phyloP scores from a whole-genome alignment of 1,140 invertebrate species.

The Drusus annulatus region DNA sequence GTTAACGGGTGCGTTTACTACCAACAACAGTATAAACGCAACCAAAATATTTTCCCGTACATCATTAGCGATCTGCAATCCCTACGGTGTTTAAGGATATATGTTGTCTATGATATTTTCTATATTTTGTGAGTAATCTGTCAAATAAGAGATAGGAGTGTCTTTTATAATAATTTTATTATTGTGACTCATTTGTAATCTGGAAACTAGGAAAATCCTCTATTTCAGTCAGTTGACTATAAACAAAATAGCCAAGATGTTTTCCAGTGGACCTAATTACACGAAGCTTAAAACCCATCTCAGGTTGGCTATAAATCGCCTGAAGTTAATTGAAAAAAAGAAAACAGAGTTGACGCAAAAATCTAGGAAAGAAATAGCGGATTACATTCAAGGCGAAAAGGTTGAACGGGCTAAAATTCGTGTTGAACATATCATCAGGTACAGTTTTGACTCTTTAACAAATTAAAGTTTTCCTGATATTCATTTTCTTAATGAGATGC shows the following conservation, averaged over 20 bases:
- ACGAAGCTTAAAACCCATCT: conserved; percentile 98
- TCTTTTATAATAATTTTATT: too few relatives aligned
- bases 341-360: conserved; percentile 97
- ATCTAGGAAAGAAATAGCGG: conserved; percentile 97
- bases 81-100: neutral
- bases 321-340: conserved; percentile 98
- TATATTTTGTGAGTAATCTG: neutral
- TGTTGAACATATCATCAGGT: conserved; percentile 97
- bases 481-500: too few relatives aligned
- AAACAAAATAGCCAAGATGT: conserved; percentile 74
- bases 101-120: conserved; percentile 6
- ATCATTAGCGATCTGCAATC: neutral
- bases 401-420: conserved; percentile 94
- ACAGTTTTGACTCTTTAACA: conserved; percentile 48
- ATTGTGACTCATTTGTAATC: neutral
- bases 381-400: conserved; percentile 93
- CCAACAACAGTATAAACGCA: conserved; percentile 11
- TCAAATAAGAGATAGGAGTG: neutral
- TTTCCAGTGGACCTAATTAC: conserved; percentile 91
- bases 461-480: neutral
- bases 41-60: conserved; percentile 37
- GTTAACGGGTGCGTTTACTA: conserved; percentile 40
- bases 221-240: neutral
- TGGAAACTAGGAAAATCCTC: neutral
- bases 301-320: conserved; percentile 90